A percentile compares a stretch with the other conserved stretches of the same genome.
These are phyloP conservation scores for Oscheius sp. DNA, from an alignment of 1,140 invertebrate genomes.

Conservation along the genomic window DNA sequence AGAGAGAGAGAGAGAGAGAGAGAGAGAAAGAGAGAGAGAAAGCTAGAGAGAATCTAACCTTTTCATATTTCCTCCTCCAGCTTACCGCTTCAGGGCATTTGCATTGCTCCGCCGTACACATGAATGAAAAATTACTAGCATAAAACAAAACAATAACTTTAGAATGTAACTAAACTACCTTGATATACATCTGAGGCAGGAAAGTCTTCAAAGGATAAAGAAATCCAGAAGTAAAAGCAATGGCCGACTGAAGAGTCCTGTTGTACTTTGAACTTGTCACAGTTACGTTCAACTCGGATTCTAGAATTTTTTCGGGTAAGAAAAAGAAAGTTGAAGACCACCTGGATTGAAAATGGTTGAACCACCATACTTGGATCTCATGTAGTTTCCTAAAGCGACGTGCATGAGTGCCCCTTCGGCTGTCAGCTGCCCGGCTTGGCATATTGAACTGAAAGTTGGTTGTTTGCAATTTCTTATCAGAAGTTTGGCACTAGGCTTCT, in stretches of 20 bases:
- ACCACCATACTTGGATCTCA: constrained; percentile 7
- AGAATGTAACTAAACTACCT: background rate
- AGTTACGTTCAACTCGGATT: constrained; percentile 3
- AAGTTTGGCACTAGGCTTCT: background rate
- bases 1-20: no score
- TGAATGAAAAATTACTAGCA: no score
- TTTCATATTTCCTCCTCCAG: no score
- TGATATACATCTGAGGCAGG: background rate
- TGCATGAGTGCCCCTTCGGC: constrained; percentile 26
- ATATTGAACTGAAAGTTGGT: constrained; percentile 16
- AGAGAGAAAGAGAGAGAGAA: no score
- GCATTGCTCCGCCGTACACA: no score
- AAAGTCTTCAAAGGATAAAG: constrained; percentile 8
- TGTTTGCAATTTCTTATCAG: background rate
- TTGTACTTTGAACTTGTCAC: constrained; percentile 14
- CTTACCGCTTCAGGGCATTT: no score
- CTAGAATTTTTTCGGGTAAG: background rate
- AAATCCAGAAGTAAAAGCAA: constrained; percentile 24
- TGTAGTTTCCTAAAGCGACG: constrained; percentile 7
- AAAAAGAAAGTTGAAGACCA: background rate
- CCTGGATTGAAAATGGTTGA: background rate
- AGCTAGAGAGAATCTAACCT: no score
- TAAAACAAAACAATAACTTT: no score
- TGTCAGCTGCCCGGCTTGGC: constrained; percentile 19
- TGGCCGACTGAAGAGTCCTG: constrained; percentile 27